These are phyloP conservation scores for Heteromurus nitidus DNA, from an alignment of 2,888 invertebrate genomes.

Conservation along the genomic window DNA sequence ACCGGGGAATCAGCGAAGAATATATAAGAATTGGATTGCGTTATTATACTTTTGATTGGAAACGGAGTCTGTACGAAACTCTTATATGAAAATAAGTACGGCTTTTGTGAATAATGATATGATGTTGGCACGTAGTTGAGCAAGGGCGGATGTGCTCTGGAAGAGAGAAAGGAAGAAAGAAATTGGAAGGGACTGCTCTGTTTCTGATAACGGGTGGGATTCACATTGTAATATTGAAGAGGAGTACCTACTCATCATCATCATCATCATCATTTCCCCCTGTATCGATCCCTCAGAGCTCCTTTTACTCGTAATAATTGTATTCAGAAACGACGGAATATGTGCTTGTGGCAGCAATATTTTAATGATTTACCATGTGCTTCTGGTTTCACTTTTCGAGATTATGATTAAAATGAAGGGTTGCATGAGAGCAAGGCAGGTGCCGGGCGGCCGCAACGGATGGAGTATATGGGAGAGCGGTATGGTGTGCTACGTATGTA, in stretches of 20 bases:
- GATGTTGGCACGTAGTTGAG: neutral
- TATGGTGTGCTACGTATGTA: slow-evolving; percentile 30
- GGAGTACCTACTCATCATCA: slow-evolving; percentile 39
- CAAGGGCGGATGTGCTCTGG: slow-evolving; percentile 16
- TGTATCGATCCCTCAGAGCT: slow-evolving; percentile 54
- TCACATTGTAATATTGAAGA: neutral
- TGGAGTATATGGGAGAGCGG: slow-evolving; percentile 25
- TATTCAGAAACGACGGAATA: slow-evolving; percentile 25
- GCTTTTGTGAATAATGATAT: neutral
- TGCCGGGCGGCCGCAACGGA: slow-evolving; percentile 61
- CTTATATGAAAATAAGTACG: neutral
- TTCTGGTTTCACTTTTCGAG: slow-evolving; percentile 8
- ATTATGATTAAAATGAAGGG: slow-evolving; percentile 61
- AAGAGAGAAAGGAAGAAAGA: neutral
- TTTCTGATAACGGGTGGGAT: neutral
- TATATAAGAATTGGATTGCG: slow-evolving; percentile 48
- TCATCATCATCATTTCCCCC: too few species aligned
- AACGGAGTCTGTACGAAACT: neutral
- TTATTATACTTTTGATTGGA: neutral
- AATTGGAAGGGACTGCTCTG: neutral
- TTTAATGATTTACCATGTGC: slow-evolving; percentile 57
- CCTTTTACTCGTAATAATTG: slow-evolving; percentile 44
- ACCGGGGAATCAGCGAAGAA: too few species aligned
- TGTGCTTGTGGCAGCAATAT: slow-evolving; percentile 68
- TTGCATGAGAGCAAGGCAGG: slow-evolving; percentile 50